A percentile compares a stretch with the other conserved stretches of the same genome.
Conservation (phyloP, 2,888 invertebrate species). For the Sylvicola fuscatus region DNA sequence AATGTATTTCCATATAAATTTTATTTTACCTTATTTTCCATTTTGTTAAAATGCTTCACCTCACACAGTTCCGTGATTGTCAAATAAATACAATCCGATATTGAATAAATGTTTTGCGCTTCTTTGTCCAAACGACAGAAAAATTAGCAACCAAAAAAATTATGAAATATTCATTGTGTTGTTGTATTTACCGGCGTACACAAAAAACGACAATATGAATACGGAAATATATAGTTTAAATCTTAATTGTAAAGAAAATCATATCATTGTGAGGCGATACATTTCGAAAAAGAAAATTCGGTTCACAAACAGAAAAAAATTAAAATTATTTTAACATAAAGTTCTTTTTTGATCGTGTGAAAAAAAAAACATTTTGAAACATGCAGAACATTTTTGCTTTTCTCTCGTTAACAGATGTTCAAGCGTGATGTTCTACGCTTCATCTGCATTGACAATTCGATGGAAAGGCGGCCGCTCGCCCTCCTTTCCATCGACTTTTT, state of each 20-base stretch:
- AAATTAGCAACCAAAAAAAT: too few species aligned
- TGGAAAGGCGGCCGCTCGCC: neutral
- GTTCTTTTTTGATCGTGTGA: neutral
- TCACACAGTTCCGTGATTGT: slow-evolving; percentile 13
- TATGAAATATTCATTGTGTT: too few species aligned
- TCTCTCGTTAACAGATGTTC: neutral
- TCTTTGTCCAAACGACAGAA: neutral
- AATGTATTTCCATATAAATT: slow-evolving; percentile 23
- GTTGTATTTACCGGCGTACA: too few species aligned
- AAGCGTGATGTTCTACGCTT: slow-evolving; percentile 3
- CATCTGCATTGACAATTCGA: slow-evolving; percentile 1
- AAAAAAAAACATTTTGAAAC: slow-evolving; percentile 7
- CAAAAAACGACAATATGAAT: slow-evolving; percentile 1
- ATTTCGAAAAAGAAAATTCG: slow-evolving; percentile 24
- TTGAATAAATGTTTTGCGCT: slow-evolving; percentile 9
- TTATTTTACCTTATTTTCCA: slow-evolving; percentile 26
- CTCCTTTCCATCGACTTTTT: too few species aligned
- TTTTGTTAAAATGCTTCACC: slow-evolving; percentile 23
- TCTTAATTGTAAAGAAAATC: slow-evolving; percentile 3
- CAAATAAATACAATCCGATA: neutral
- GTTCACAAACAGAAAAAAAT: slow-evolving; percentile 18
- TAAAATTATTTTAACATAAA: slow-evolving; percentile 1
- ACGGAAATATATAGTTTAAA: slow-evolving; percentile 2
- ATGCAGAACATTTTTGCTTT: slow-evolving; percentile 5
- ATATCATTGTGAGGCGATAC: slow-evolving; percentile 23